Percentiles rank a stretch among this genome's conserved stretches.
phyloP scores from a whole-genome alignment of 2,113 vertebrate species.

The Ciconia maguari region DNA sequence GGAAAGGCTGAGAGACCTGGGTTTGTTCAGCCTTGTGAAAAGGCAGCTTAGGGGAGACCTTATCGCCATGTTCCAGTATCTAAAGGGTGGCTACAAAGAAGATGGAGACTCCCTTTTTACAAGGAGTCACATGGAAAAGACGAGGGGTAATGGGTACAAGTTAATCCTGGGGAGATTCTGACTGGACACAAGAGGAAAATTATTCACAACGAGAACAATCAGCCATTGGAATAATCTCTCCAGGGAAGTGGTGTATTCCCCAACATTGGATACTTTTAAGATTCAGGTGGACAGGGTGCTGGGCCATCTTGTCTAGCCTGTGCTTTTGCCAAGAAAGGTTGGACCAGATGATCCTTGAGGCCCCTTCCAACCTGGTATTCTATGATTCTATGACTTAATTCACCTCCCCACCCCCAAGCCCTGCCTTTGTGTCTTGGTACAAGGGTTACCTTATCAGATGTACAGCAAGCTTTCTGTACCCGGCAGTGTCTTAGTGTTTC shows the following conservation, averaged over 20 bases:
- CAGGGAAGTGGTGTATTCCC: neutral
- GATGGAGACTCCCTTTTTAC: neutral
- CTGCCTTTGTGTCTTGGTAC: neutral
- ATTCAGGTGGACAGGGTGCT: neutral
- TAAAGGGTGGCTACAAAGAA: neutral
- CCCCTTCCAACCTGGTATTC: neutral
- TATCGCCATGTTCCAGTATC: neutral
- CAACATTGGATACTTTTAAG: neutral
- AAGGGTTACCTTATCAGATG: fast-evolving
- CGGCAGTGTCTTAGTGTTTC: neutral
- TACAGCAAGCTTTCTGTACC: neutral
- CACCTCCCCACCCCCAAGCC: neutral
- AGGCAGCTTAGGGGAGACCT: neutral
- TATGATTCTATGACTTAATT: neutral
- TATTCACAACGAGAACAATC: neutral
- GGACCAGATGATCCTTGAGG: too few relatives aligned
- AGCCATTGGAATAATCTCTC: neutral
- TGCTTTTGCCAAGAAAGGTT: neutral
- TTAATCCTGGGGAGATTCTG: neutral
- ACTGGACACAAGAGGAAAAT: neutral
- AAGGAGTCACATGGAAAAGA: neutral
- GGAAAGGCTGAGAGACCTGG: neutral
- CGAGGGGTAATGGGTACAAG: neutral
- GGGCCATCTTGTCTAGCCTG: neutral
- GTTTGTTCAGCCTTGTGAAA: neutral